A percentile compares a stretch with the other conserved stretches of the same genome.
Conservation (phyloP, 1,140 invertebrate genomes). For the Marisa cornuarietis region DNA sequence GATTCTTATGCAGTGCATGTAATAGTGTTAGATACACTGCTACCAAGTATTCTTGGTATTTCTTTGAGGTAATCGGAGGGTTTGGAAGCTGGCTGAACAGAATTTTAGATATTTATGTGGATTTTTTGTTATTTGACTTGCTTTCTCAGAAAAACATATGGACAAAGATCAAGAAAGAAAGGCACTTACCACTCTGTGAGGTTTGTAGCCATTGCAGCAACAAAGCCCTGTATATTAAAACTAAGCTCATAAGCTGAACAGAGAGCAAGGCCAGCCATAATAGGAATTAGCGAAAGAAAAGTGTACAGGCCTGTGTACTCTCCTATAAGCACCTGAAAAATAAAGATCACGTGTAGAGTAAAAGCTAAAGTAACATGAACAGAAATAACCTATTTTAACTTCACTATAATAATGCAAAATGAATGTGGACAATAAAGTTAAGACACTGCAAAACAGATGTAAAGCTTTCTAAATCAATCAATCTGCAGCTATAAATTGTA, state of each 20-base stretch:
- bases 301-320: slow-evolving; percentile 78
- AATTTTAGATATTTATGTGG: no score
- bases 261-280: slow-evolving; percentile 86
- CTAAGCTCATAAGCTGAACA: slow-evolving; percentile 85
- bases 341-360: slow-evolving; percentile 45
- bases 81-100: no score
- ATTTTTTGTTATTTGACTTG: background rate
- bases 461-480: no score
- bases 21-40: no score
- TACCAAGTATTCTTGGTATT: no score
- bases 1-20: no score
- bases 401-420: no score
- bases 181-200: slow-evolving; percentile 79
- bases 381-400: background rate
- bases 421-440: no score
- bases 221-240: slow-evolving; percentile 81
- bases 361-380: background rate
- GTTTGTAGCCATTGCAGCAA: slow-evolving; percentile 83
- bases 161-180: background rate
- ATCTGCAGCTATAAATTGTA: no score
- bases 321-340: slow-evolving; percentile 77
- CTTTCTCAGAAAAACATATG: background rate
- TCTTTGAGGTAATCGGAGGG: no score
- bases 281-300: slow-evolving; percentile 81
- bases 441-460: no score